Conservation (phyloP, 2,797 vertebrate species). For the Staurois parvus region DNA sequence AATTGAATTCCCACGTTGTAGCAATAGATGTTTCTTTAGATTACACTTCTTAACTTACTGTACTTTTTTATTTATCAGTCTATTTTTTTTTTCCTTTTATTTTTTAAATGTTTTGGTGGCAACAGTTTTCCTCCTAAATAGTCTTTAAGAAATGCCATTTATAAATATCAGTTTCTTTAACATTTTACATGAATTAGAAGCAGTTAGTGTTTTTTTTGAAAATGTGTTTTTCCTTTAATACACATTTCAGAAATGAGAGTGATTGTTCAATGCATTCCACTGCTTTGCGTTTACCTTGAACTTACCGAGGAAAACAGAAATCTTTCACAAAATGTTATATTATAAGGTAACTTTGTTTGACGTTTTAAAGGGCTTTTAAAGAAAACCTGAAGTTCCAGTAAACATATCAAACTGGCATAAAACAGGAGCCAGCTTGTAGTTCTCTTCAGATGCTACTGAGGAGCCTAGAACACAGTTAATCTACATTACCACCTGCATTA, state of each 20-base stretch:
- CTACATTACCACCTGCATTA: too few species aligned
- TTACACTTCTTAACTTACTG: constrained; percentile 28
- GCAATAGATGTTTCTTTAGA: constrained; percentile 12
- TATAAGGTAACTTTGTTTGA: not conserved
- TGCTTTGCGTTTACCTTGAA: not conserved
- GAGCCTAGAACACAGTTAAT: too few species aligned
- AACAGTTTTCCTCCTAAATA: not conserved
- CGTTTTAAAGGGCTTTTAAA: not conserved
- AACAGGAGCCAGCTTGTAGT: too few species aligned
- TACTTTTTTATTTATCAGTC: constrained; percentile 3
- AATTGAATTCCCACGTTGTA: constrained; percentile 2
- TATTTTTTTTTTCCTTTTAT: not conserved
- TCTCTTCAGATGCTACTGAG: too few species aligned
- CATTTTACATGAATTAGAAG: constrained; percentile 24
- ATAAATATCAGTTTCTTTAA: constrained; percentile 33
- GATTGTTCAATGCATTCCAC: not conserved
- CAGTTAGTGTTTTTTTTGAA: not conserved
- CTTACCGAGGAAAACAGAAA: not conserved
- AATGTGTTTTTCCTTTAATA: constrained; percentile 42
- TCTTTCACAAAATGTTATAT: not conserved
- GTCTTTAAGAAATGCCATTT: constrained; percentile 50
- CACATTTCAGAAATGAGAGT: constrained; percentile 14
- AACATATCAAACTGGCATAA: too few species aligned
- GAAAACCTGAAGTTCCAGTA: too few species aligned
- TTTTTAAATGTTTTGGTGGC: not conserved